Percentiles rank a stretch among this genome's conserved stretches.
Evolutionary conservation across 2,888 invertebrate genomes (phyloP).

Genomic region (Dorcus hopei): DNA sequence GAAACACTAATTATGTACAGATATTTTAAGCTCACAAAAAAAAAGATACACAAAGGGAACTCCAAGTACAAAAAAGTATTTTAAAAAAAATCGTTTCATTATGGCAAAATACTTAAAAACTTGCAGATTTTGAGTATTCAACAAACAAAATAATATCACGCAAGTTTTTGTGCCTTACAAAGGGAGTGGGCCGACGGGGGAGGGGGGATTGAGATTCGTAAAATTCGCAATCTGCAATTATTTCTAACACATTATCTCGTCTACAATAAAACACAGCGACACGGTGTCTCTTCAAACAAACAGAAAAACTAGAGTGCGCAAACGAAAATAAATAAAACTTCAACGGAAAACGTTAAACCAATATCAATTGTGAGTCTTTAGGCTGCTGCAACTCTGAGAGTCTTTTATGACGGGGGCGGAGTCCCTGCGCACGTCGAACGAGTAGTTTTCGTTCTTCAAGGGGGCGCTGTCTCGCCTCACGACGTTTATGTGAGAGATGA

Average conservation of each 20-base stretch:
- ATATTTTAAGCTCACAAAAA: constrained; percentile 1
- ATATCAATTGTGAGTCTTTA: constrained; percentile 38
- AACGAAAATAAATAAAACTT: constrained; percentile 2
- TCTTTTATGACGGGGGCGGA: constrained; percentile 47
- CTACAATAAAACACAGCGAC: neutral
- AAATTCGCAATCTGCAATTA: neutral
- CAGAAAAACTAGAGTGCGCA: neutral
- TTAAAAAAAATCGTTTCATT: neutral
- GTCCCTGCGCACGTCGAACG: constrained; percentile 37
- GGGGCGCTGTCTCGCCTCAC: constrained; percentile 53
- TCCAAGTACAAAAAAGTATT: constrained; percentile 8
- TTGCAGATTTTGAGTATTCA: neutral
- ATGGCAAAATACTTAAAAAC: neutral
- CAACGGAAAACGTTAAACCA: constrained; percentile 22
- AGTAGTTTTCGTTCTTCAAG: constrained; percentile 30
- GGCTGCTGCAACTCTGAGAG: constrained; percentile 49
- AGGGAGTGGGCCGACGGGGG: neutral
- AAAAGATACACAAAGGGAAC: neutral
- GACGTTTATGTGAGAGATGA: constrained; percentile 46
- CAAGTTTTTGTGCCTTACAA: too few relatives aligned
- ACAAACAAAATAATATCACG: too few relatives aligned
- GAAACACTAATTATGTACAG: constrained; percentile 2
- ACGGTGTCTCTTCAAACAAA: neutral
- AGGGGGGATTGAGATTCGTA: neutral
- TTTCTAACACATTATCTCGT: neutral